Evolutionary conservation across 1,140 invertebrate species (phyloP).

Genomic region (Aplysia californica): DNA sequence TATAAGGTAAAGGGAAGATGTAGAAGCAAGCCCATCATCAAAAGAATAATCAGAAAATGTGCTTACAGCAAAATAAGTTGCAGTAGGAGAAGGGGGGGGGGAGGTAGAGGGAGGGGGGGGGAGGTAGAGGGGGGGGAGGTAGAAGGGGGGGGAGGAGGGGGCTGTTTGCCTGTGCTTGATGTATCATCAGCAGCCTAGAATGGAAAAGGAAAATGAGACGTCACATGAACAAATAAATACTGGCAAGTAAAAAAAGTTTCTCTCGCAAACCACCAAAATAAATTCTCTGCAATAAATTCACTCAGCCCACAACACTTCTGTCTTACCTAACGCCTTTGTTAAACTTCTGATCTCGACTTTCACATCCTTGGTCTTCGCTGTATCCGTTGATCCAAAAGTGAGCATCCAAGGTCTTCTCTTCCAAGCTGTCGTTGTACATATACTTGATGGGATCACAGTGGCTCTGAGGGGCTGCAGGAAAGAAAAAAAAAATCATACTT

Average conservation of each 20-base stretch:
- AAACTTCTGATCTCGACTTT: constrained; percentile 54
- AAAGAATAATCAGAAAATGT: not conserved
- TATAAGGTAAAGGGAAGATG: no score
- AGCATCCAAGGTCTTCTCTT: constrained; percentile 66
- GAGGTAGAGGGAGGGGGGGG: not conserved
- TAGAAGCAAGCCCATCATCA: not conserved
- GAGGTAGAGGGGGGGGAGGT: not conserved
- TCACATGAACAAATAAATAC: not conserved
- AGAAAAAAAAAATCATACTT: not conserved
- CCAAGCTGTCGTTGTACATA: constrained; percentile 68
- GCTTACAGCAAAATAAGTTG: not conserved
- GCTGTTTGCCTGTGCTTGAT: not conserved
- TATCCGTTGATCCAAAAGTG: constrained; percentile 67
- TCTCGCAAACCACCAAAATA: no score
- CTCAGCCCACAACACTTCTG: not conserved
- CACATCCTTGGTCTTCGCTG: constrained; percentile 60
- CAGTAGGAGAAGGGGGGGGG: not conserved
- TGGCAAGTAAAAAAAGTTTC: no score
- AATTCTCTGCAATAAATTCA: not conserved
- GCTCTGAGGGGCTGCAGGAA: constrained; percentile 56
- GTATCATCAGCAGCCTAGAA: not conserved
- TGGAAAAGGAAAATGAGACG: not conserved
- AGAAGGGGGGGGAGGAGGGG: not conserved
- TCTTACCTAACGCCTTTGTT: constrained; percentile 65
- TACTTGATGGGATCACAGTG: constrained; percentile 69